These are phyloP conservation scores for Vesta saturnalis DNA, from an alignment of 2,888 invertebrate species.

Conservation along the genomic window DNA sequence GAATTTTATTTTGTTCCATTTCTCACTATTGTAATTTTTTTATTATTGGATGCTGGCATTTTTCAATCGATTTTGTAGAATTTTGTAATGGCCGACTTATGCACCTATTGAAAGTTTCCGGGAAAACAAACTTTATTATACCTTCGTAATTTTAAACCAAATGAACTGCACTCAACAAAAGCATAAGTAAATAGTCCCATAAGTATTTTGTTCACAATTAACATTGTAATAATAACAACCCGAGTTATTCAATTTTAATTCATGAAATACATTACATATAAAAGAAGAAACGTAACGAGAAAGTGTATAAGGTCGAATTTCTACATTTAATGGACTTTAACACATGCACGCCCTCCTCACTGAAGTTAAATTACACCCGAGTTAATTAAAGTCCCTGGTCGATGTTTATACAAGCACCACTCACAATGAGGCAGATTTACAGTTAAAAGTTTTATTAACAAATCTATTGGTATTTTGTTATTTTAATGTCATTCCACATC, in stretches of 20 bases:
- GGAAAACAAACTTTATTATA: too few relatives aligned
- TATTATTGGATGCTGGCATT: too few relatives aligned
- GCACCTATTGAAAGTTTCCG: neutral
- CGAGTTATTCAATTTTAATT: neutral
- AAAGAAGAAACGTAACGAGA: neutral
- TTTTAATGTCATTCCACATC: slow-evolving; percentile 4
- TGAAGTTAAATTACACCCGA: slow-evolving; percentile 53
- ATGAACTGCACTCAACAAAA: too few relatives aligned
- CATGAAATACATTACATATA: neutral
- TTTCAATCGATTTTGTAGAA: neutral
- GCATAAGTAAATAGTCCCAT: too few relatives aligned
- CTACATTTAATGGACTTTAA: slow-evolving; percentile 45
- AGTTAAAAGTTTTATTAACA: slow-evolving; percentile 33
- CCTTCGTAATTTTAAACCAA: too few relatives aligned
- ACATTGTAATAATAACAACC: neutral
- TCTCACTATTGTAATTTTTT: too few relatives aligned
- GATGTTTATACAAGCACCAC: slow-evolving; percentile 51
- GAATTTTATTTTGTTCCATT: too few relatives aligned
- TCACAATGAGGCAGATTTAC: slow-evolving; percentile 37
- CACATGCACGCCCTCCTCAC: slow-evolving; percentile 49
- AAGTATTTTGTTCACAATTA: too few relatives aligned
- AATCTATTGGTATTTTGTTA: slow-evolving; percentile 26
- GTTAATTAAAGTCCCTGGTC: slow-evolving; percentile 56
- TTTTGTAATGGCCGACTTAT: neutral
- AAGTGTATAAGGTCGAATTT: slow-evolving; percentile 42